Evolutionary conservation across 2,888 invertebrate genomes (phyloP).

Genomic region (Cryptocephalus primarius): DNA sequence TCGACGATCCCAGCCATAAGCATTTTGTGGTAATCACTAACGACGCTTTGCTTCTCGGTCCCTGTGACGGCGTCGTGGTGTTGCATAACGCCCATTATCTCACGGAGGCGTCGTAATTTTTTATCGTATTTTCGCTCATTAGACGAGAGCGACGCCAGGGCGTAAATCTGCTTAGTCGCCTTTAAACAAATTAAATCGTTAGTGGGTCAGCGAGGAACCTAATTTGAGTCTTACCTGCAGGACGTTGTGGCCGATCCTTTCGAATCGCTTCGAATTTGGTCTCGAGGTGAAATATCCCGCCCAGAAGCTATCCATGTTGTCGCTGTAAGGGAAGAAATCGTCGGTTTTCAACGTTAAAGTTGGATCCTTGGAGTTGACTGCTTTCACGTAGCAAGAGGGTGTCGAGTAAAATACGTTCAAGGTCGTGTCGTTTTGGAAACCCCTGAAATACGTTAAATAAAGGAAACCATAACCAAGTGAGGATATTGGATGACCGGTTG

Average conservation of each 20-base stretch:
- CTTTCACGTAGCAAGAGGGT: conserved; percentile 70
- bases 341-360: conserved; percentile 64
- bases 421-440: conserved; percentile 29
- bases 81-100: conserved; percentile 73
- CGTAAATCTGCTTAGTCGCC: conserved; percentile 56
- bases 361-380: conserved; percentile 47
- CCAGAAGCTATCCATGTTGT: conserved; percentile 77
- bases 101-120: conserved; percentile 18
- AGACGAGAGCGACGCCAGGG: conserved; percentile 42
- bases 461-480: no score
- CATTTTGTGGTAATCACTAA: conserved; percentile 72
- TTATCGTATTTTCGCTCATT: conserved; percentile 47
- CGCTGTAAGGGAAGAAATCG: conserved; percentile 87
- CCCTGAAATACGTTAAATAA: conserved; percentile 2
- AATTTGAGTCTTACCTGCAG: conserved; percentile 47
- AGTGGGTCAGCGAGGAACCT: no score
- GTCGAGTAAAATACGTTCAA: conserved; percentile 74
- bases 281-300: conserved; percentile 81
- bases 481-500: no score
- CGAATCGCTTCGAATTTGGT: conserved; percentile 67
- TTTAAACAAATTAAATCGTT: conserved; percentile 2
- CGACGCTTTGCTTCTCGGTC: conserved; percentile 74
- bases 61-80: conserved; percentile 87
- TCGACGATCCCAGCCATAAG: conserved; percentile 50
- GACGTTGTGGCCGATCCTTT: conserved; percentile 60